A percentile compares a stretch with the other conserved stretches of the same genome.
Conservation (phyloP, 1,140 invertebrate genomes). For the Oreohelix idahoensis region DNA sequence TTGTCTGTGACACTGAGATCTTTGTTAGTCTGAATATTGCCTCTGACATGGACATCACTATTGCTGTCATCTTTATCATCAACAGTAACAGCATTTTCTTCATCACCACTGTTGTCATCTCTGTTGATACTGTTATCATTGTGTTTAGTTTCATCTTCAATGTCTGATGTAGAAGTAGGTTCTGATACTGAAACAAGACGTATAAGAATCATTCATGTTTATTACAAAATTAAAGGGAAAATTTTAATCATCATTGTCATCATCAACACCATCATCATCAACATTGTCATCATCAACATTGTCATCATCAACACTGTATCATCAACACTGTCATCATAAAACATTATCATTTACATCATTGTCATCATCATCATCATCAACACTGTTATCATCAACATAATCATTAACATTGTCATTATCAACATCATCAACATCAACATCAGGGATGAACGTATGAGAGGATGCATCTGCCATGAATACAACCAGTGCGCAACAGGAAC, state of each 20-base stretch:
- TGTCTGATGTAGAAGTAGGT: not conserved
- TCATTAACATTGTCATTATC: too few species aligned
- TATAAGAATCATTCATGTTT: not conserved
- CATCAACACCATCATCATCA: too few species aligned
- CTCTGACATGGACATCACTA: not conserved
- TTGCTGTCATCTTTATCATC: slow-evolving; percentile 32
- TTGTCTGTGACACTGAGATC: too few species aligned
- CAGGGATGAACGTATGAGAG: too few species aligned
- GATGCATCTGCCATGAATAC: too few species aligned
- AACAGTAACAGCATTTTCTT: slow-evolving; percentile 34
- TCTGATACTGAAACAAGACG: not conserved
- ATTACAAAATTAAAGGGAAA: not conserved
- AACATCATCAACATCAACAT: too few species aligned
- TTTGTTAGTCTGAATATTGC: too few species aligned
- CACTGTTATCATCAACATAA: too few species aligned
- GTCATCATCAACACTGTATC: not conserved
- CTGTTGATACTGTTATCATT: not conserved
- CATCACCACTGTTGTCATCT: slow-evolving; percentile 28
- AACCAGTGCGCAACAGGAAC: too few species aligned
- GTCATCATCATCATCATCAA: too few species aligned
- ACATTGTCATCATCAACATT: not conserved
- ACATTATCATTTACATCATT: not conserved
- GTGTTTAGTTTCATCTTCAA: slow-evolving; percentile 2
- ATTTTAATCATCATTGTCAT: not conserved
- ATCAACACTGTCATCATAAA: not conserved